phyloP scores from a whole-genome alignment of 1,140 invertebrate genomes.

The silkworm (Bombyx mori) region DNA sequence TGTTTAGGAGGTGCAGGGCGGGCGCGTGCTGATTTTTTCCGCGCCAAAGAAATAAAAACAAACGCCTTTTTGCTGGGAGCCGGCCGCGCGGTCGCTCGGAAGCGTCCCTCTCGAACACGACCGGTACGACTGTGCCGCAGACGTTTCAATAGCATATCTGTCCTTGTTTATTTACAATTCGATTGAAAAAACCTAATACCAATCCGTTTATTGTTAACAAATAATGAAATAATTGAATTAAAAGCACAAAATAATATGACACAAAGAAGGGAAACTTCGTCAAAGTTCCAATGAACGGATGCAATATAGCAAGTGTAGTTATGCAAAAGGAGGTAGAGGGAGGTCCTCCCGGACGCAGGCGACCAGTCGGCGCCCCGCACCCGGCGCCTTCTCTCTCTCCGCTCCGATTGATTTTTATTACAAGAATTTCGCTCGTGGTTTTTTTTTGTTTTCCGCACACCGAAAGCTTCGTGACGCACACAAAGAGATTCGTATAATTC shows the following conservation, averaged over 20 bases:
- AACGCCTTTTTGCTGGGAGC: slow-evolving; percentile 55
- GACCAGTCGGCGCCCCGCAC: slow-evolving; percentile 53
- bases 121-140: background rate
- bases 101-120: slow-evolving; percentile 13
- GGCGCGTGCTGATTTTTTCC: slow-evolving; percentile 64
- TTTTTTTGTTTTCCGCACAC: slow-evolving; percentile 64
- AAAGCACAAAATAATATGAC: background rate
- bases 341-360: slow-evolving; percentile 14
- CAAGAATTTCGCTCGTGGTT: slow-evolving; percentile 67
- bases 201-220: background rate
- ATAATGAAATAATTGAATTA: slow-evolving; percentile 1
- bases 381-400: slow-evolving; percentile 56
- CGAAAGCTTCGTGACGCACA: slow-evolving; percentile 50
- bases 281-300: background rate
- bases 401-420: slow-evolving; percentile 73
- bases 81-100: slow-evolving; percentile 31
- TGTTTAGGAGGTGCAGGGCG: slow-evolving; percentile 68
- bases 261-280: background rate
- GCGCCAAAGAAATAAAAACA: slow-evolving; percentile 68
- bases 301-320: slow-evolving; percentile 22
- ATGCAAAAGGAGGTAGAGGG: slow-evolving; percentile 29
- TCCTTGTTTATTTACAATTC: no score
- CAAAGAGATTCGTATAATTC: slow-evolving; percentile 60
- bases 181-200: no score
- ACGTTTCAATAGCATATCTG: background rate